A percentile compares a stretch with the other conserved stretches of the same genome.
These are phyloP conservation scores for Hippocampus zosterae DNA, from an alignment of 2,113 vertebrate species.

Conservation along the genomic window DNA sequence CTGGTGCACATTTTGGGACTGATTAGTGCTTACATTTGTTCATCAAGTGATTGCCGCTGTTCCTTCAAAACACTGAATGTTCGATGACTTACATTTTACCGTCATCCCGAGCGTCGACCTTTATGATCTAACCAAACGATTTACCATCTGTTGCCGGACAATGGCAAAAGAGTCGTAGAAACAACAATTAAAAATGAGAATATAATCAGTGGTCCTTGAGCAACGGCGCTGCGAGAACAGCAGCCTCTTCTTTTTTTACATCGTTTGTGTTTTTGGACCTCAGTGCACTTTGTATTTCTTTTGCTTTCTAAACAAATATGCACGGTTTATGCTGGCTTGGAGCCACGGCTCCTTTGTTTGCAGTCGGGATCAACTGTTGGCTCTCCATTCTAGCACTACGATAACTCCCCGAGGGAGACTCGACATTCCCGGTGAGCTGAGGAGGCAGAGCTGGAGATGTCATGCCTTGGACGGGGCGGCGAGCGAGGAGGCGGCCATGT, in stretches of 20 bases:
- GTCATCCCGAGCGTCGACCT: not conserved
- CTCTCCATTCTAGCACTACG: not conserved
- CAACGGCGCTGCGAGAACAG: too few relatives aligned
- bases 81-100: not conserved
- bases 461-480: too few relatives aligned
- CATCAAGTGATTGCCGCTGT: slow-evolving; percentile 4
- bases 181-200: not conserved
- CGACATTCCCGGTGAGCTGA: not conserved
- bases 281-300: not conserved
- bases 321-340: not conserved
- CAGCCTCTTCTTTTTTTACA: not conserved
- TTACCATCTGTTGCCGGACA: not conserved
- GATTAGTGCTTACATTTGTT: slow-evolving; percentile 4
- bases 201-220: too few relatives aligned
- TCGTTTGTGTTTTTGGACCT: not conserved
- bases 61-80: not conserved
- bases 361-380: not conserved
- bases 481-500: too few relatives aligned
- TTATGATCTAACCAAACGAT: not conserved
- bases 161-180: not conserved
- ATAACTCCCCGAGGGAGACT: not conserved
- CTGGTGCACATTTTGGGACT: not conserved
- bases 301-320: not conserved
- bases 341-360: not conserved
- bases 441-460: too few relatives aligned